Percentiles rank a stretch among this genome's conserved stretches.
phyloP scores from a whole-genome alignment of 2,797 vertebrate genomes.

The Thunnus albacares region DNA sequence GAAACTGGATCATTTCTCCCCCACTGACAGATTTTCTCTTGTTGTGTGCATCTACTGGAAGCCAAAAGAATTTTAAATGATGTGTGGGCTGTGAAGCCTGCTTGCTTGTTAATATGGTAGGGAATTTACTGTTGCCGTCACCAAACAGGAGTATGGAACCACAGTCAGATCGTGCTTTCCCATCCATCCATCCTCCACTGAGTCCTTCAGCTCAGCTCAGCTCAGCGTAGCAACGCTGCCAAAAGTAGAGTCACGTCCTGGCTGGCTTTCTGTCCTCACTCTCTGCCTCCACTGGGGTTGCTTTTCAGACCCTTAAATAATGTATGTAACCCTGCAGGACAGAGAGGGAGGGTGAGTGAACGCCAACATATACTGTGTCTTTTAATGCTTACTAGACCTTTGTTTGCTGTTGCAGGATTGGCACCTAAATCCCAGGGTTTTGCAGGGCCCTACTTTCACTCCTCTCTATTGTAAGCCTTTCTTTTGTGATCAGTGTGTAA shows the following conservation, averaged over 20 bases:
- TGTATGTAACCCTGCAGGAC: slow-evolving; percentile 63
- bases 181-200: slow-evolving; percentile 2
- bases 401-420: slow-evolving; percentile 66
- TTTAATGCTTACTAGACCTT: slow-evolving; percentile 60
- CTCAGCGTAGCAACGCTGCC: slow-evolving; percentile 18
- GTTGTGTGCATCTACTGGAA: neutral
- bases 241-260: slow-evolving; percentile 29
- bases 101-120: neutral
- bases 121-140: slow-evolving; percentile 24
- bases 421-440: slow-evolving; percentile 61
- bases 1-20: slow-evolving; percentile 1
- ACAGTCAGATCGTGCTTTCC: neutral
- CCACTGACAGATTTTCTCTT: slow-evolving; percentile 20
- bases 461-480: slow-evolving; percentile 52
- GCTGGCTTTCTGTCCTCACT: slow-evolving; percentile 32
- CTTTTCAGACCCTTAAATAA: slow-evolving; percentile 72
- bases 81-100: slow-evolving; percentile 14
- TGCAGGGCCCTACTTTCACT: slow-evolving; percentile 48
- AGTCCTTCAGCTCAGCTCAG: slow-evolving; percentile 8
- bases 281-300: slow-evolving; percentile 45
- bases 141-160: neutral
- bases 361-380: slow-evolving; percentile 50
- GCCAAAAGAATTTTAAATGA: slow-evolving; percentile 10
- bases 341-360: slow-evolving; percentile 1
- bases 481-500: slow-evolving; percentile 55